A percentile compares a stretch with the other conserved stretches of the same genome.
phyloP scores from a whole-genome alignment of 2,888 invertebrate species.

The Oxycera nigricornis region DNA sequence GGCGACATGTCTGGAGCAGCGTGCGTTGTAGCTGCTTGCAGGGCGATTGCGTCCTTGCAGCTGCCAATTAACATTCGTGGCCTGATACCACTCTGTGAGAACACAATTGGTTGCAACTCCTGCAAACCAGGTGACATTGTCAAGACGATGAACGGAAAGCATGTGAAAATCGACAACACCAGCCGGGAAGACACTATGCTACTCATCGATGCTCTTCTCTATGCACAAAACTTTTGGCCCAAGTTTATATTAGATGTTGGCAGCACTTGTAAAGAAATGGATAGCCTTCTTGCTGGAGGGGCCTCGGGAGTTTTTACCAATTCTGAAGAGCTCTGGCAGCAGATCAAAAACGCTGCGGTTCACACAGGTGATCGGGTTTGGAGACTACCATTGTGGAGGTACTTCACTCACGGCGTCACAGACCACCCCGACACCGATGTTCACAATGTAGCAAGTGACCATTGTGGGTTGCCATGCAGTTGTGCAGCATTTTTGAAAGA shows the following conservation, averaged over 20 bases:
- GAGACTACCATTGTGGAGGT: slow-evolving; percentile 83
- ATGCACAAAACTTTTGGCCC: slow-evolving; percentile 78
- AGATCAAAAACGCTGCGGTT: slow-evolving; percentile 71
- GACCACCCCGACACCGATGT: slow-evolving; percentile 63
- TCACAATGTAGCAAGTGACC: slow-evolving; percentile 65
- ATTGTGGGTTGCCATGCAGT: slow-evolving; percentile 70
- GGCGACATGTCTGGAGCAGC: slow-evolving; percentile 88
- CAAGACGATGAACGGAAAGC: slow-evolving; percentile 75
- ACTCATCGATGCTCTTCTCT: slow-evolving; percentile 77
- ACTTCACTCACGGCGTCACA: slow-evolving; percentile 70
- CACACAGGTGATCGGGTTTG: slow-evolving; percentile 81
- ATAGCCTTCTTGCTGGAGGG: slow-evolving; percentile 68
- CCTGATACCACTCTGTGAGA: slow-evolving; percentile 78
- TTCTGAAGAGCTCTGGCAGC: slow-evolving; percentile 72
- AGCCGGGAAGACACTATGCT: slow-evolving; percentile 79
- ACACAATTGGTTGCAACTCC: slow-evolving; percentile 78
- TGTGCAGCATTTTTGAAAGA: slow-evolving; percentile 80
- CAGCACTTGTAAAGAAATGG: slow-evolving; percentile 74
- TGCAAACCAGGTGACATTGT: slow-evolving; percentile 81
- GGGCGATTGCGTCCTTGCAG: slow-evolving; percentile 73
- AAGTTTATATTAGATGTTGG: slow-evolving; percentile 77
- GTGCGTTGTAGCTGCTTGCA: slow-evolving; percentile 73
- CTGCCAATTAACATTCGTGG: slow-evolving; percentile 76
- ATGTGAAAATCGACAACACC: slow-evolving; percentile 75
- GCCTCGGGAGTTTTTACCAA: slow-evolving; percentile 78